phyloP scores from a whole-genome alignment of 1,140 invertebrate species.

The Chironomus tepperi region DNA sequence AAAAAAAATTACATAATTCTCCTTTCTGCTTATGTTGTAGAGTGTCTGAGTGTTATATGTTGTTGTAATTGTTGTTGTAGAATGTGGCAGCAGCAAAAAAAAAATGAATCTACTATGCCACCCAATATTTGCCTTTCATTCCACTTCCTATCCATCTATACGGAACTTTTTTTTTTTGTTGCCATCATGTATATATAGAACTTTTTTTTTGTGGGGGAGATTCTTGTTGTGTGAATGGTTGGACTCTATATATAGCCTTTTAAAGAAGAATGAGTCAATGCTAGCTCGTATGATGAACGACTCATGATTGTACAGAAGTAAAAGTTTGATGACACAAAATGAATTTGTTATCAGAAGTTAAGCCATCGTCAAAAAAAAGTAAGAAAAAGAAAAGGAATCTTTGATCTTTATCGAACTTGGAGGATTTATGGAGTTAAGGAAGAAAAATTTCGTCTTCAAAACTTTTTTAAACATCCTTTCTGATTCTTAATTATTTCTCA shows the following conservation, averaged over 20 bases:
- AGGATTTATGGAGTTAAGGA: too few relatives aligned
- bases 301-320: background rate
- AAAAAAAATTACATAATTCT: conserved; percentile 18
- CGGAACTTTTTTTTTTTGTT: background rate
- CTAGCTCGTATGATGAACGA: background rate
- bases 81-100: too few relatives aligned
- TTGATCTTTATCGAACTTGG: background rate
- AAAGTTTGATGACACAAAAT: background rate
- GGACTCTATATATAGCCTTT: background rate
- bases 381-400: background rate
- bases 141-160: background rate
- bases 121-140: conserved; percentile 2
- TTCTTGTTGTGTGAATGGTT: background rate
- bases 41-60: conserved; percentile 17
- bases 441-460: too few relatives aligned
- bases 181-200: background rate
- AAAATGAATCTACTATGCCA: background rate
- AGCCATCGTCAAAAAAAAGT: background rate
- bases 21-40: background rate
- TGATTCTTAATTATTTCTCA: background rate
- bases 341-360: conserved; percentile 6
- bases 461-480: background rate
- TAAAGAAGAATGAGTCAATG: background rate
- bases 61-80: conserved; percentile 22
- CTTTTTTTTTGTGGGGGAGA: background rate